phyloP scores from a whole-genome alignment of 2,113 vertebrate genomes.

The Mobula birostris region DNA sequence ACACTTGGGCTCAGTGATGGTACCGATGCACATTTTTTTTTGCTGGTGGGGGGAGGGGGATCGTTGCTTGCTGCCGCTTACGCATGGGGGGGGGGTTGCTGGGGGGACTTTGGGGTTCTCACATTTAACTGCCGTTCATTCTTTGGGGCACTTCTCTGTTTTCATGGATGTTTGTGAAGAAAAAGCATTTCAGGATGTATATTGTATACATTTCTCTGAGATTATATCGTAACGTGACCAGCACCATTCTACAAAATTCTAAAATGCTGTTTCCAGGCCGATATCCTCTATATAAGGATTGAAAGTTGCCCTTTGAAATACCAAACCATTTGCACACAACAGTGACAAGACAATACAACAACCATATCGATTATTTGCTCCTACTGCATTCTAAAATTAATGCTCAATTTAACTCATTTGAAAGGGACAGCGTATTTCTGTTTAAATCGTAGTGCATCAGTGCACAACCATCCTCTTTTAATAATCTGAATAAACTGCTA shows the following conservation, averaged over 20 bases:
- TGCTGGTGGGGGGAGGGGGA: no score
- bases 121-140: no score
- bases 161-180: no score
- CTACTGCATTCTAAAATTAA: not conserved
- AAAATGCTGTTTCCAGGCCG: not conserved
- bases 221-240: not conserved
- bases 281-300: not conserved
- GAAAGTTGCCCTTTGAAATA: not conserved
- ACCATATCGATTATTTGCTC: not conserved
- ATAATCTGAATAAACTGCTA: conserved; percentile 37
- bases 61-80: no score
- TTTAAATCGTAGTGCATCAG: conserved; percentile 40
- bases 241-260: not conserved
- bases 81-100: no score
- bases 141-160: no score
- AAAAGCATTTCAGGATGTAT: no score
- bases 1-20: no score
- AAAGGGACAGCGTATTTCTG: conserved; percentile 4
- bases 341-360: not conserved
- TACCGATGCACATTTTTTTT: no score
- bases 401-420: not conserved
- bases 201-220: no score
- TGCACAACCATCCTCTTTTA: conserved; percentile 14
- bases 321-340: not conserved
- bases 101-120: no score